Conservation (phyloP, 1,140 invertebrate genomes). For the Drosophila triauraria region DNA sequence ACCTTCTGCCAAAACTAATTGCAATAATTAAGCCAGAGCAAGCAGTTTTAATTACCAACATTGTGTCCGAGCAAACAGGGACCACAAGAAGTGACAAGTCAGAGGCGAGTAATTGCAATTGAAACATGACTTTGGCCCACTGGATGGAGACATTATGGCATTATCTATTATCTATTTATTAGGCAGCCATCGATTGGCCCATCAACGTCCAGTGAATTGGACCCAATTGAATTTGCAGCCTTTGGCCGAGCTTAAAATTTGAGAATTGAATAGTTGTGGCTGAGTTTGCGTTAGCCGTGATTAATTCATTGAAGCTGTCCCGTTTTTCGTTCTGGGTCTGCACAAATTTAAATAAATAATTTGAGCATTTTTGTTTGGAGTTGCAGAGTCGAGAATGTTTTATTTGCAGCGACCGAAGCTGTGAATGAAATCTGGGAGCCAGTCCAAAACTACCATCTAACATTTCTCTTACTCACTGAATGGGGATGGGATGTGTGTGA, state of each 20-base stretch:
- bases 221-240: constrained; percentile 31
- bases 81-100: constrained; percentile 17
- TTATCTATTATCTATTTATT: constrained; percentile 25
- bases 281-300: constrained; percentile 15
- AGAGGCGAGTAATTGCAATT: constrained; percentile 47
- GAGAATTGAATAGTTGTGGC: constrained; percentile 28
- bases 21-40: constrained; percentile 62
- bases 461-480: constrained; percentile 40
- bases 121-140: constrained; percentile 2
- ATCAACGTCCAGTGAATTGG: constrained; percentile 6
- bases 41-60: constrained; percentile 41
- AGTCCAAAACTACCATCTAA: constrained; percentile 26
- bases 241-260: constrained; percentile 13
- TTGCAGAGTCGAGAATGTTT: constrained; percentile 15
- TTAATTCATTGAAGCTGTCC: constrained; percentile 23
- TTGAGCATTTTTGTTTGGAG: constrained; percentile 6
- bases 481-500: constrained; percentile 7
- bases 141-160: constrained; percentile 7
- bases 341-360: constrained; percentile 48
- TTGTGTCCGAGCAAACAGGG: constrained; percentile 25
- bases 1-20: constrained; percentile 56
- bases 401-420: constrained; percentile 17
- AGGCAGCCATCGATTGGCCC: constrained; percentile 16
- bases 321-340: constrained; percentile 23
- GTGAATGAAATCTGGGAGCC: constrained; percentile 29